These are phyloP conservation scores for Dicycla oo DNA, from an alignment of 2,888 invertebrate genomes.

Conservation along the genomic window DNA sequence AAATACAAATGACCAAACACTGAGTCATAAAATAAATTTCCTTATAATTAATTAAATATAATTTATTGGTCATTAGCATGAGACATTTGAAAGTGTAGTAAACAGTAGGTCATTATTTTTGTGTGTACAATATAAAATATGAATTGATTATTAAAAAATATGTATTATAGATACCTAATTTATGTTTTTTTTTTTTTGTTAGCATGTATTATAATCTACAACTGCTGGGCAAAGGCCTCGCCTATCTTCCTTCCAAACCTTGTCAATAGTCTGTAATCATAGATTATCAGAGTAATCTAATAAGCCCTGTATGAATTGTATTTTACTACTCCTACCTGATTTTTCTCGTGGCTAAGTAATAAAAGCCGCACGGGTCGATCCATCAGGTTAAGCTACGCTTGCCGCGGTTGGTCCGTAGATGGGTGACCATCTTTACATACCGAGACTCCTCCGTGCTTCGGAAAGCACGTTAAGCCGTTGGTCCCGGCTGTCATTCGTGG, in stretches of 20 bases:
- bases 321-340: not conserved
- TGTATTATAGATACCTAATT: not conserved
- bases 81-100: not conserved
- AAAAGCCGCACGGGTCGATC: no score
- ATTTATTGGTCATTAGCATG: not conserved
- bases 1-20: not conserved
- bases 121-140: not conserved
- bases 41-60: no score
- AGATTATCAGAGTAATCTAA: not conserved
- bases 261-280: not conserved
- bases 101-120: not conserved
- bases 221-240: not conserved
- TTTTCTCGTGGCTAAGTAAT: no score
- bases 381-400: no score
- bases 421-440: no score
- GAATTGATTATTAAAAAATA: not conserved
- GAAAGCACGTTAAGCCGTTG: no score
- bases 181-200: no score
- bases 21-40: conserved; percentile 16
- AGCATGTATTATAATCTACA: not conserved
- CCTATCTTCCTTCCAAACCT: not conserved
- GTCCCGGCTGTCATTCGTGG: no score
- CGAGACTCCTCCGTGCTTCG: no score
- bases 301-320: not conserved
- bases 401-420: no score